Evolutionary conservation across 2,888 invertebrate species (phyloP), one percentile per base, ranked within the genome.

Genomic region (Cacoxenus indagator): DNA sequence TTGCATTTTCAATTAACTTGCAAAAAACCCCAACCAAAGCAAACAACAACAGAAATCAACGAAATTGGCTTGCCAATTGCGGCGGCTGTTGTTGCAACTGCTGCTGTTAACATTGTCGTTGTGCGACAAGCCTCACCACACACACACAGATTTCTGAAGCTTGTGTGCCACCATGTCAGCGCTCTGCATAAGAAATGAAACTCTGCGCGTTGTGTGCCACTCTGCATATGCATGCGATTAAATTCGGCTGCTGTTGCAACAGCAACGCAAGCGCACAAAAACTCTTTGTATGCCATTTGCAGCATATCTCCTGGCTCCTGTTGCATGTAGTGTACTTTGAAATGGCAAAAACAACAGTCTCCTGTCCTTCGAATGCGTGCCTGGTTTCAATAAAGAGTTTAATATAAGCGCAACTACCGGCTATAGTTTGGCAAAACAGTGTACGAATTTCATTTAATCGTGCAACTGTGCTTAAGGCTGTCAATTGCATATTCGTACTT

Each of bases 1-100:
- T 80, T 83, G 77, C 81, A 81, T 83, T 83, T 83, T 82, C 78
- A 83, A 80, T 80, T 83, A 83, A 78, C 74, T 57, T 70, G 22
- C 59, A 24, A 24, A 46, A 54, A 51, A 61, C 51, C 51, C 46
- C 29, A 51, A n/a, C 31, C 64, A 55, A 64, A 57, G 43, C 46
- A n/a, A 31, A 65, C 31, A 55, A 67, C 4, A 64, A 43, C 37
- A 24, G n/a, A 29, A 26, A 9, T 24, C 2, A 43, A 24, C n/a
- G 62, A 24, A 0, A 54, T 43, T 17, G 19, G 48, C 48, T n/a
- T 48, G 19, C 3, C 6, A 48, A n/a, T 17, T n/a, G 14, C 48
- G 6, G 19, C 17, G 19, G 48, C n/a, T 55, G 55, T 26, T 26
- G 26, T 3, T 14, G 24, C 55, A 27, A 27, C 27, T 55, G 55